These are phyloP conservation scores for Chaetodon auriga DNA, from an alignment of 2,113 vertebrate genomes.

Conservation along the genomic window DNA sequence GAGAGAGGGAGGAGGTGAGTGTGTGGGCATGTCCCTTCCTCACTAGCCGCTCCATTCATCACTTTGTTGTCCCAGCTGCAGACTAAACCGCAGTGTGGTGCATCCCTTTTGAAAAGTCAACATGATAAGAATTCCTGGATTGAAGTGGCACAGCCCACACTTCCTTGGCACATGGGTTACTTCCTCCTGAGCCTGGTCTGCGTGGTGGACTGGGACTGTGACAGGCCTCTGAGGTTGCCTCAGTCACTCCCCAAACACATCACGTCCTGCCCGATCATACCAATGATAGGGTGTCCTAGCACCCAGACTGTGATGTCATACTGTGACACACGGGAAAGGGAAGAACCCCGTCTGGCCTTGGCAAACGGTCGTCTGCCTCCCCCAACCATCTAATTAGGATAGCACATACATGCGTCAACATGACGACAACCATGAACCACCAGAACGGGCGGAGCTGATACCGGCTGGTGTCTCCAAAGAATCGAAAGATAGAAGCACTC, in stretches of 20 bases:
- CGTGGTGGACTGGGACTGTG: conserved; percentile 37
- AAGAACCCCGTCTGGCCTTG: conserved; percentile 65
- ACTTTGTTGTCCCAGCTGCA: conserved; percentile 81
- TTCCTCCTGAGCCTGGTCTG: conserved; percentile 54
- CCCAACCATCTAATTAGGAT: conserved; percentile 73
- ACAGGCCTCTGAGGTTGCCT: conserved; percentile 59
- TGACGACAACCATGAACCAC: conserved; percentile 67
- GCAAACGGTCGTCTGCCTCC: conserved; percentile 55
- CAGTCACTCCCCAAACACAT: conserved; percentile 62
- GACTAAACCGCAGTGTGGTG: conserved; percentile 72
- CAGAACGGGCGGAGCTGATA: conserved; percentile 52
- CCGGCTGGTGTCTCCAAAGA: conserved; percentile 37
- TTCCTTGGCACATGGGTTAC: conserved; percentile 65
- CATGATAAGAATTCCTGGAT: conserved; percentile 78
- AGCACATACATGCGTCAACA: conserved; percentile 63
- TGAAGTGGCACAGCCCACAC: conserved; percentile 71
- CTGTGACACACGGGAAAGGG: conserved; percentile 67
- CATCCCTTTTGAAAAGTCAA: conserved; percentile 77
- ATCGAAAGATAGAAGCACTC: conserved; percentile 8
- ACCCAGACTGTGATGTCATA: conserved; percentile 74
- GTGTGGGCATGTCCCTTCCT: conserved; percentile 76
- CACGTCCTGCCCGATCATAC: conserved; percentile 46
- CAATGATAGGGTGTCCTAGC: conserved; percentile 64
- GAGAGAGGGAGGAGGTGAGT: conserved; percentile 66
- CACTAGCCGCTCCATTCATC: conserved; percentile 67